Conservation (phyloP, 1,140 invertebrate species). For the Mactra quadrangularis region DNA sequence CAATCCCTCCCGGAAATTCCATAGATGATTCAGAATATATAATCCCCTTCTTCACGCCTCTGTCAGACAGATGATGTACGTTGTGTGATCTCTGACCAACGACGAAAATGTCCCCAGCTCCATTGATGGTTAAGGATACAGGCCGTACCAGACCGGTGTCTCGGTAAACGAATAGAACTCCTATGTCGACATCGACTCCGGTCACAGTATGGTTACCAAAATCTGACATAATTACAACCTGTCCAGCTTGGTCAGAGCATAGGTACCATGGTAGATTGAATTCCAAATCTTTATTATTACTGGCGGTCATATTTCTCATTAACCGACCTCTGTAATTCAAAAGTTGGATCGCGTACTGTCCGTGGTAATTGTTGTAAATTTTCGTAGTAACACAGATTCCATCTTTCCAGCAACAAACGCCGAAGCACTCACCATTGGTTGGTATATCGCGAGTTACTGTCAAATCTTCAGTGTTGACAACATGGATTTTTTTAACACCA, state of each 20-base stretch:
- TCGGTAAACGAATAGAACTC: constrained; percentile 40
- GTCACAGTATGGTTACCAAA: constrained; percentile 48
- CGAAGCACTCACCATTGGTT: constrained; percentile 39
- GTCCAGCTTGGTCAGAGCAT: constrained; percentile 16
- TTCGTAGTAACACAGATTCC: constrained; percentile 32
- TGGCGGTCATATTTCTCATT: not conserved
- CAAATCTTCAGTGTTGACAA: constrained; percentile 9
- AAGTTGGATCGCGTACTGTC: constrained; percentile 22
- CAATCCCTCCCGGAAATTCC: constrained; percentile 54
- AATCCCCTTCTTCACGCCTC: constrained; percentile 35
- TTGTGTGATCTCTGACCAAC: constrained; percentile 37
- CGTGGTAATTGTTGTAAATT: not conserved
- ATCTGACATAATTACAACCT: constrained; percentile 42
- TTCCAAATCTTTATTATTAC: constrained; percentile 28
- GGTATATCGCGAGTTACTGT: constrained; percentile 5
- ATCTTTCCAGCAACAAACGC: constrained; percentile 36
- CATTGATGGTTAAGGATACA: constrained; percentile 17
- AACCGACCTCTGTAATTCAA: constrained; percentile 38
- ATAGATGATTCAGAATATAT: constrained; percentile 31
- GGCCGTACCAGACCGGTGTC: constrained; percentile 31
- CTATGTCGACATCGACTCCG: constrained; percentile 32
- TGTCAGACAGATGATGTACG: constrained; percentile 31
- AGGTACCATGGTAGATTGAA: constrained; percentile 55
- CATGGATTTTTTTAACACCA: constrained; percentile 27
- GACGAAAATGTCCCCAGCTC: constrained; percentile 33